These are phyloP conservation scores for Lagocephalus sceleratus DNA, from an alignment of 2,797 vertebrate species.

Conservation along the genomic window DNA sequence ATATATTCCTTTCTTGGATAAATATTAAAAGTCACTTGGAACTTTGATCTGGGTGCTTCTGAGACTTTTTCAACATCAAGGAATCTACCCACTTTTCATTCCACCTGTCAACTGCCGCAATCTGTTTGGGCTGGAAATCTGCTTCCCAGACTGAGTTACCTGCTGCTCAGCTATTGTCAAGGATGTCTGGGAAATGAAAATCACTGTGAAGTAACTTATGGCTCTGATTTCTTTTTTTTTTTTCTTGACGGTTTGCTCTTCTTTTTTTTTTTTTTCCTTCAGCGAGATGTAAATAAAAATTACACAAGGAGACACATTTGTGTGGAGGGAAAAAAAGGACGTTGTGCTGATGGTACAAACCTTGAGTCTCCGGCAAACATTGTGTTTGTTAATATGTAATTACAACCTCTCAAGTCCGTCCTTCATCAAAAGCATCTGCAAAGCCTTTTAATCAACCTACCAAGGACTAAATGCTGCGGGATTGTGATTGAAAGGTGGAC, in stretches of 20 bases:
- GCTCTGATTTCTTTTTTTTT: constrained; percentile 20
- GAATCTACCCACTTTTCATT: constrained; percentile 63
- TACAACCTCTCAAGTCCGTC: constrained; percentile 15
- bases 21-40: constrained; percentile 67
- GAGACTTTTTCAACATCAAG: constrained; percentile 63
- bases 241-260: constrained; percentile 4
- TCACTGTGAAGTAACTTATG: constrained; percentile 50
- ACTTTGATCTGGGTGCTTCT: constrained; percentile 68
- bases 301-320: constrained; percentile 38
- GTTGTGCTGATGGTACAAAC: constrained; percentile 1
- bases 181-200: constrained; percentile 47
- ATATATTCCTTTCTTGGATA: constrained; percentile 56
- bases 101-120: constrained; percentile 67
- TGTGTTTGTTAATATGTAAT: constrained; percentile 8
- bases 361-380: constrained; percentile 7
- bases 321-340: constrained; percentile 1
- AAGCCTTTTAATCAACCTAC: constrained; percentile 23
- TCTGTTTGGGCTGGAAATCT: constrained; percentile 60
- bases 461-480: constrained; percentile 41
- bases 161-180: constrained; percentile 60
- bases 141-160: constrained; percentile 34
- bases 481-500: constrained; percentile 27
- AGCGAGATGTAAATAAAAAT: constrained; percentile 55
- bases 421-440: constrained; percentile 29
- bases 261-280: constrained; percentile 35